Base-by-base conservation (phyloP, 2,797 vertebrate genomes). In the Fringilla coelebs region DNA sequence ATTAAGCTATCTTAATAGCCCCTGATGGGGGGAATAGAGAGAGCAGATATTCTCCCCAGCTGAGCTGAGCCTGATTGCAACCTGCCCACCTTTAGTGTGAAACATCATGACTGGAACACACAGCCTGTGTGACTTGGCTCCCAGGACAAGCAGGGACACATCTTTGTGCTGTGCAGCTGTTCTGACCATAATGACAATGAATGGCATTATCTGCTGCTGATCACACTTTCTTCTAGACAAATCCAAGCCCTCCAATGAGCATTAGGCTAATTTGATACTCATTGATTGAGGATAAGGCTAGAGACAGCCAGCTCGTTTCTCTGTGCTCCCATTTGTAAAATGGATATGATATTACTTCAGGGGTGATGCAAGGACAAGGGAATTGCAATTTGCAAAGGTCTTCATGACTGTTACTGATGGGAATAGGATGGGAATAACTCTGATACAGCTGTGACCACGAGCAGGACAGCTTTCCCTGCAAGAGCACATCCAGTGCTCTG, bases 221-320 rank as follows among this genome's bases (percentile, higher is more conserved):
- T 95, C 93, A 96, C 95, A 94, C 93, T 93, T 96, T 74, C 78
- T 70, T 43, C 93, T 32, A 54, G 88, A 91, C 80, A 94, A 88
- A 96, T 94, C 88, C 79, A 77, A 74, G 91, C 89, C 45, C 86
- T 87, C 1, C 0, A 65, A 74, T 80, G 93, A 82, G 10, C 88
- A 94, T 95, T 95, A 96, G 89, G 88, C 52, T 96, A 96, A 96
- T 96, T 79, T 89, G 95, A 95, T 96, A 90, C 74, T 73, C 89
- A 95, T 87, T 94, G 95, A 96, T 76, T 94, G 93, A 94, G 86
- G 85, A 66, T 40, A 54, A 93, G 63, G 60, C 92, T 54, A 85
- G 46, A 74, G 76, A 89, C 63, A 92, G 67, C 36, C 80, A 91
- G 85, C 89, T 32, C 54, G 63, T 36, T 95, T 54, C 82, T 70